A percentile compares a stretch with the other conserved stretches of the same genome.
These are phyloP conservation scores for Drosophila suboccidentalis DNA, from an alignment of 2,888 invertebrate genomes.

Conservation along the genomic window DNA sequence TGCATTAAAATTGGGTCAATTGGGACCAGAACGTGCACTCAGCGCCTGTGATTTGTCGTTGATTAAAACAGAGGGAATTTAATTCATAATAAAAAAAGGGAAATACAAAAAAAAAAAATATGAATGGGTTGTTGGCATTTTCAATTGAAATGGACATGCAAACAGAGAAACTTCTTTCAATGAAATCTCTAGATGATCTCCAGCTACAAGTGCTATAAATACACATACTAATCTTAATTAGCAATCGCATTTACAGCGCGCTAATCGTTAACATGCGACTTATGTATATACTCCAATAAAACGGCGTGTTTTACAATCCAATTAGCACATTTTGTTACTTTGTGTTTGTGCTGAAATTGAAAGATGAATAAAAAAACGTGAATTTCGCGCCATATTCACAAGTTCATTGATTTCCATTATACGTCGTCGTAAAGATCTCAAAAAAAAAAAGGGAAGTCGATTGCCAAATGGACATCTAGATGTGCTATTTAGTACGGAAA, in stretches of 20 bases:
- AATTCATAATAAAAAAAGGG: neutral
- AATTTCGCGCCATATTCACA: constrained; percentile 31
- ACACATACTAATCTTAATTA: constrained; percentile 19
- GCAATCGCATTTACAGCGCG: constrained; percentile 35
- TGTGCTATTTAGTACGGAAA: constrained; percentile 2
- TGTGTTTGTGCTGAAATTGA: constrained; percentile 20
- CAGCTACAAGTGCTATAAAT: constrained; percentile 16
- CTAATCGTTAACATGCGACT: constrained; percentile 37
- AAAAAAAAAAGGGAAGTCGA: constrained; percentile 7
- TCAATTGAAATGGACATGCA: constrained; percentile 29
- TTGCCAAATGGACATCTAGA: constrained; percentile 6
- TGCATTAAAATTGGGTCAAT: constrained; percentile 73
- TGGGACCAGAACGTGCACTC: constrained; percentile 48
- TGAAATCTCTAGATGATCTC: constrained; percentile 5
- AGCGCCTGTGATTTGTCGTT: constrained; percentile 30
- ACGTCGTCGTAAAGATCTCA: neutral
- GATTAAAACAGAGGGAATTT: constrained; percentile 28
- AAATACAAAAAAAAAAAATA: neutral
- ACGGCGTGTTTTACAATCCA: constrained; percentile 35
- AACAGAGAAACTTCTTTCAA: constrained; percentile 2
- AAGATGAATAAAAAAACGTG: neutral
- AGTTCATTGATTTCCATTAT: constrained; percentile 14
- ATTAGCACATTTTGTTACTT: constrained; percentile 52
- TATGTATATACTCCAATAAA: constrained; percentile 17
- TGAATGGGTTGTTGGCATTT: constrained; percentile 11